Conservation (phyloP, 2,888 invertebrate species). For the Leucoptera coffeella region DNA sequence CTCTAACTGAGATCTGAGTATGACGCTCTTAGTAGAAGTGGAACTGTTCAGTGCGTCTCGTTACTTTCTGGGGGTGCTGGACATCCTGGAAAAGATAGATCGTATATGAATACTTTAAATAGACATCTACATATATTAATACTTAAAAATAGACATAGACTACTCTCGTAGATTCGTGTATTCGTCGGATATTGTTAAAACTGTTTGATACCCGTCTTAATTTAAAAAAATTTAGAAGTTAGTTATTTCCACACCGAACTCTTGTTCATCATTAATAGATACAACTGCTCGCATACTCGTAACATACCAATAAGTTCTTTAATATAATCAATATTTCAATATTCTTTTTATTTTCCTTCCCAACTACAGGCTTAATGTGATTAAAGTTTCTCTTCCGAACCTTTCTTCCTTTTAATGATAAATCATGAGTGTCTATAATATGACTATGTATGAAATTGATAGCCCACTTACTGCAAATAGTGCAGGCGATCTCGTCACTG, state of each 20-base stretch:
- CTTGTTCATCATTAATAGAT: too few species aligned
- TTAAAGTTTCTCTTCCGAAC: too few species aligned
- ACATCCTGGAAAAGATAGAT: constrained; percentile 37
- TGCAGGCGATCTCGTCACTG: constrained; percentile 79
- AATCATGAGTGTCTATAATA: too few species aligned
- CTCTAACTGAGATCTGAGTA: too few species aligned
- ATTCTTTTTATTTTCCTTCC: too few species aligned
- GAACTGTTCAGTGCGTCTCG: constrained; percentile 14
- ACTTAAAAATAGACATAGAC: neutral
- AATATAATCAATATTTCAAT: too few species aligned
- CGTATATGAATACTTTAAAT: neutral
- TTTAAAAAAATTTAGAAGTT: neutral
- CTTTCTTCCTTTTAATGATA: too few species aligned
- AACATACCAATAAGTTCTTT: too few species aligned
- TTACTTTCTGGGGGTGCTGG: constrained; percentile 35
- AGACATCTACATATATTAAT: neutral
- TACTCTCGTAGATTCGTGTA: neutral
- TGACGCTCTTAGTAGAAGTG: too few species aligned
- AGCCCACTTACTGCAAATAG: constrained; percentile 74
- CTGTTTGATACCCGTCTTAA: neutral
- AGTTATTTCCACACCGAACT: too few species aligned
- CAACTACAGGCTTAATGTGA: too few species aligned
- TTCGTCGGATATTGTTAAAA: neutral
- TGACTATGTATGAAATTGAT: neutral
- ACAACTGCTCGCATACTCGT: too few species aligned